A percentile compares a stretch with the other conserved stretches of the same genome.
Conservation (phyloP, 2,888 invertebrate species). For the Conistra vaccinii region DNA sequence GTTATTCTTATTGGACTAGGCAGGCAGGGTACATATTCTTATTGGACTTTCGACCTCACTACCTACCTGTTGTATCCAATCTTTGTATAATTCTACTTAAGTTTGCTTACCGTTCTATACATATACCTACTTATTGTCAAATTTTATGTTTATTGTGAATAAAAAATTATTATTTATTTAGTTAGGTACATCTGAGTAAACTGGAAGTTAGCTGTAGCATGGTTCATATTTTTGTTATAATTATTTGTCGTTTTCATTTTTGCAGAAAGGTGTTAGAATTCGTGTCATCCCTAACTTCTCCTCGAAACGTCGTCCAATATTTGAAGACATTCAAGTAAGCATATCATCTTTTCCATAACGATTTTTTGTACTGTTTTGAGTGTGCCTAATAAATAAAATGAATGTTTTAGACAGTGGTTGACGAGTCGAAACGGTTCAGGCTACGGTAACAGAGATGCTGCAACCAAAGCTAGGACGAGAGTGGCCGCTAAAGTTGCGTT, state of each 20-base stretch:
- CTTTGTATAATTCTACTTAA: too few species aligned
- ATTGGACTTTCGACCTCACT: too few species aligned
- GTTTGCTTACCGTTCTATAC: too few species aligned
- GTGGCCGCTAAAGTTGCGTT: slow-evolving; percentile 96
- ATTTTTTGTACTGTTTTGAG: not conserved
- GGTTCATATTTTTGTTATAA: not conserved
- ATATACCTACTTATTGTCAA: too few species aligned
- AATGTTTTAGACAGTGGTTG: slow-evolving; percentile 82
- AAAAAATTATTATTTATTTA: too few species aligned
- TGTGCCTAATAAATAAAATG: slow-evolving; percentile 30
- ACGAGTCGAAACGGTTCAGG: slow-evolving; percentile 79
- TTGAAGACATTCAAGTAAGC: slow-evolving; percentile 95
- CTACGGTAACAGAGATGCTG: slow-evolving; percentile 78
- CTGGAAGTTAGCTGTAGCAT: not conserved
- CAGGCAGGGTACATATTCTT: too few species aligned
- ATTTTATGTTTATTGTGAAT: too few species aligned
- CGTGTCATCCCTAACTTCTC: slow-evolving; percentile 96
- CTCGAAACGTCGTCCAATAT: slow-evolving; percentile 96
- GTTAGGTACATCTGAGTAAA: not conserved
- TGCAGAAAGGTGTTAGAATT: slow-evolving; percentile 95
- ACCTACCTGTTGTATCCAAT: too few species aligned
- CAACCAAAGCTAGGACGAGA: slow-evolving; percentile 93
- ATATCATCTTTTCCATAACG: not conserved
- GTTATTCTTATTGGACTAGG: too few species aligned
- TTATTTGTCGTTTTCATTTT: not conserved